Percentiles rank a stretch among this genome's conserved stretches.
phyloP scores from a whole-genome alignment of 2,113 vertebrate genomes.

The Sceloporus undulatus region DNA sequence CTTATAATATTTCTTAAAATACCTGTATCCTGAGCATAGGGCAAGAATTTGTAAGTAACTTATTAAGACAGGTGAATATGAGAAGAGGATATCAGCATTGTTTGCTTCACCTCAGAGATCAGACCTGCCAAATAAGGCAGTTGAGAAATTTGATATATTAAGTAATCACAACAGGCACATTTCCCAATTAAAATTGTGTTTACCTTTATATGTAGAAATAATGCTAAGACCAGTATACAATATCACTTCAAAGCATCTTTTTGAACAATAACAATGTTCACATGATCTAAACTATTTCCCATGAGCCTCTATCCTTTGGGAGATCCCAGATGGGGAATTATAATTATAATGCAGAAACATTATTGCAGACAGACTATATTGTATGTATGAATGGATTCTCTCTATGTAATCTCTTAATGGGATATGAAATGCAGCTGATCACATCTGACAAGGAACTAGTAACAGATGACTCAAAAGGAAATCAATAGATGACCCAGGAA shows the following conservation, averaged over 20 bases:
- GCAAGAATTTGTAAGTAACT: background rate
- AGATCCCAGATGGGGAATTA: conserved; percentile 20
- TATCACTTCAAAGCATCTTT: conserved; percentile 23
- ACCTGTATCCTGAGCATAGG: background rate
- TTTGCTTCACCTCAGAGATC: background rate
- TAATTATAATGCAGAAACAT: conserved; percentile 7
- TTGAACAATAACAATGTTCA: conserved; percentile 48
- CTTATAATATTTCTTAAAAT: too few relatives aligned
- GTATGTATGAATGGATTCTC: conserved; percentile 61
- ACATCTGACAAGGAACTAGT: conserved; percentile 56
- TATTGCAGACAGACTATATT: background rate
- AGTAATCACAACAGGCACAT: conserved; percentile 17
- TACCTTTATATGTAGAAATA: conserved; percentile 8
- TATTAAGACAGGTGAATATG: background rate
- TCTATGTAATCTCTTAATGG: conserved; percentile 37
- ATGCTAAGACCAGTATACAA: background rate
- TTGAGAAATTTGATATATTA: background rate
- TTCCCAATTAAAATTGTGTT: background rate
- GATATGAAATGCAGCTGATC: conserved; percentile 38
- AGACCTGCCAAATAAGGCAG: background rate
- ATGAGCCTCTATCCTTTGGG: conserved; percentile 51
- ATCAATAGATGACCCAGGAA: conserved; percentile 38
- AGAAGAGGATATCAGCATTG: background rate
- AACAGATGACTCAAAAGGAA: conserved; percentile 7
- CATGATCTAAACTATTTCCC: conserved; percentile 37